A percentile compares a stretch with the other conserved stretches of the same genome.
Evolutionary conservation across 2,113 vertebrate species (phyloP).

Genomic region (Dunckerocampus dactyliophorus): DNA sequence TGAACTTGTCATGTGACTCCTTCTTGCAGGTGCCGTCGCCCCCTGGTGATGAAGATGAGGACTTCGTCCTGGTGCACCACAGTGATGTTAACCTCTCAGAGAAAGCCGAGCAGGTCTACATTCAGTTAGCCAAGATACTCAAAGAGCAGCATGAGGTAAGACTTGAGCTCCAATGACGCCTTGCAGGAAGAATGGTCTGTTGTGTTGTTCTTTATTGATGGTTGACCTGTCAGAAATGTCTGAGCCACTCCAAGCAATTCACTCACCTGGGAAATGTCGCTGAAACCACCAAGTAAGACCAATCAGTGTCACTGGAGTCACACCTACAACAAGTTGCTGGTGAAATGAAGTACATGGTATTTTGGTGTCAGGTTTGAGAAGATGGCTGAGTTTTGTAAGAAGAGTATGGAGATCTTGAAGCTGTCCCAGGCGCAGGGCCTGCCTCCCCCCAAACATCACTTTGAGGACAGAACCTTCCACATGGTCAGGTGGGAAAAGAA

Average conservation of each 20-base stretch:
- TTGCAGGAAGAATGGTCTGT: background rate
- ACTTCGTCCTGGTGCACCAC: conserved; percentile 91
- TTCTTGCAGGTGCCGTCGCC: conserved; percentile 83
- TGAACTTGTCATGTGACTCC: background rate
- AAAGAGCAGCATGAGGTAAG: conserved; percentile 86
- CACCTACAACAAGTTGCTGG: background rate
- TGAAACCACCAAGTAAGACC: conserved; percentile 85
- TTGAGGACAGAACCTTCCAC: conserved; percentile 87
- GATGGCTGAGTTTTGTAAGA: conserved; percentile 85
- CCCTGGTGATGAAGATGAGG: conserved; percentile 86
- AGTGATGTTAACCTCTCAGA: conserved; percentile 83
- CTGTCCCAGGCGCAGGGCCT: conserved; percentile 83
- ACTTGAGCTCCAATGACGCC: background rate
- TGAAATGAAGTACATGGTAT: background rate
- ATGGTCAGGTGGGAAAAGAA: conserved; percentile 79
- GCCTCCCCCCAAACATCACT: conserved; percentile 90
- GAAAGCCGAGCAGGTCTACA: conserved; percentile 85
- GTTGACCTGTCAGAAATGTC: conserved; percentile 79
- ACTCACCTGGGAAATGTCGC: conserved; percentile 88
- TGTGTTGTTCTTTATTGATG: background rate
- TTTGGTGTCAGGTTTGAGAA: conserved; percentile 83
- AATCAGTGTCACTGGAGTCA: background rate
- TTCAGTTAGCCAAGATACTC: conserved; percentile 83
- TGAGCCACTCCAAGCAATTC: conserved; percentile 91
- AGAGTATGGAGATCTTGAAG: conserved; percentile 86